Percentiles rank a stretch among this genome's conserved stretches.
phyloP scores from a whole-genome alignment of 2,888 invertebrate species.

The Blastobasis adustella region DNA sequence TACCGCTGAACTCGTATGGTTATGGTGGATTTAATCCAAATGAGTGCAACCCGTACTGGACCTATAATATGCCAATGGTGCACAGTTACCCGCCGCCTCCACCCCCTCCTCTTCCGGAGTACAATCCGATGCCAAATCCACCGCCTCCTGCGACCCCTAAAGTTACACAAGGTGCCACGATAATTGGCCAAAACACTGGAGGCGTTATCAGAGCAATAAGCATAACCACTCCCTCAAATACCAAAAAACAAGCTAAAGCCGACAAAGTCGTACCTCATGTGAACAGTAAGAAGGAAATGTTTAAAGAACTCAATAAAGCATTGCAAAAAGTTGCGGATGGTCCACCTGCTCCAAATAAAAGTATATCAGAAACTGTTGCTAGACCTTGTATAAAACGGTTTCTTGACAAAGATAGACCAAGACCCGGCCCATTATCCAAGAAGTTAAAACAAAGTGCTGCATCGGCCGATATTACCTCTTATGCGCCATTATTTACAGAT shows the following conservation, averaged over 20 bases:
- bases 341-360: neutral
- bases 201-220: constrained; percentile 2
- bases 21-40: neutral
- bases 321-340: neutral
- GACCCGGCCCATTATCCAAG: constrained; percentile 1
- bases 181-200: neutral
- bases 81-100: neutral
- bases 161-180: constrained; percentile 1
- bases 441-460: neutral
- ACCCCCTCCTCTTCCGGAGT: neutral
- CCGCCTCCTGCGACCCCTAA: neutral
- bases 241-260: neutral
- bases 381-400: constrained; percentile 8
- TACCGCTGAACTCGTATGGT: neutral
- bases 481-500: too few relatives aligned
- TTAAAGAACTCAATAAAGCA: constrained; percentile 21
- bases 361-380: neutral
- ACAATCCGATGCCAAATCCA: neutral
- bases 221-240: neutral
- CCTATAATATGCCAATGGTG: neutral
- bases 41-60: neutral
- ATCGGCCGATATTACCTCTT: neutral
- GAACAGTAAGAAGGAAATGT: constrained; percentile 17
- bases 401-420: neutral
- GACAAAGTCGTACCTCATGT: constrained; percentile 2